These are phyloP conservation scores for Hylaeus volcanicus DNA, from an alignment of 1,140 invertebrate species.

Conservation along the genomic window DNA sequence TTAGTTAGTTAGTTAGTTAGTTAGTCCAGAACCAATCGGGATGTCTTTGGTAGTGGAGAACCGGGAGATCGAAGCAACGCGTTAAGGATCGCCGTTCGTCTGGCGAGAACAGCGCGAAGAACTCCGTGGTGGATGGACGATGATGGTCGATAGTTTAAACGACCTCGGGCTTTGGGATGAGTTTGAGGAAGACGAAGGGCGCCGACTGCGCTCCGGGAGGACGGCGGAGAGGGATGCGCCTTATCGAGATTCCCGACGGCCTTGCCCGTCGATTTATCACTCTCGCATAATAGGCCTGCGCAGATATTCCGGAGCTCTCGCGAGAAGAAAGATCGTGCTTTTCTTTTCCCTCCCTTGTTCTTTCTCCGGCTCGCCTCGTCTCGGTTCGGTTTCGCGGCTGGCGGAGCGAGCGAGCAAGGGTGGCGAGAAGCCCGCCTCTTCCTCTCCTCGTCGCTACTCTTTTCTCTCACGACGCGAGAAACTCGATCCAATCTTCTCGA, in stretches of 20 bases:
- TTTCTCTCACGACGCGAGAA: slow-evolving; percentile 76
- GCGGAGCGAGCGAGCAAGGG: slow-evolving; percentile 21
- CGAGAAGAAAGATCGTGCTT: slow-evolving; percentile 38
- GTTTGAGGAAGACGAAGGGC: slow-evolving; percentile 50
- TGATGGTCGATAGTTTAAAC: slow-evolving; percentile 55
- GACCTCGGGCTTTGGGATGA: slow-evolving; percentile 43
- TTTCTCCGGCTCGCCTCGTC: neutral
- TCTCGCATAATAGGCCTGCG: slow-evolving; percentile 62
- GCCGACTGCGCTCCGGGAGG: neutral
- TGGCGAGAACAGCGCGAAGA: no score
- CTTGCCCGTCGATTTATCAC: slow-evolving; percentile 71
- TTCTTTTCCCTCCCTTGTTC: neutral
- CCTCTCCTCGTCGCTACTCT: slow-evolving; percentile 55
- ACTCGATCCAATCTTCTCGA: slow-evolving; percentile 77
- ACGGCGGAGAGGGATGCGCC: slow-evolving; percentile 13
- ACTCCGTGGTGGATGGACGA: slow-evolving; percentile 39
- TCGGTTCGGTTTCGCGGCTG: slow-evolving; percentile 8
- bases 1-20: no score
- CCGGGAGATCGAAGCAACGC: no score
- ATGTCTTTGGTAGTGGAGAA: no score
- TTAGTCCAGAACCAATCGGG: no score
- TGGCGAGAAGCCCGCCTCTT: slow-evolving; percentile 30
- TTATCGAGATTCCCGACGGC: slow-evolving; percentile 63
- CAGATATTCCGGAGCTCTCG: slow-evolving; percentile 53
- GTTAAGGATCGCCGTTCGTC: no score